Evolutionary conservation across 2,113 vertebrate species (phyloP).

Genomic region (Rattus rattus): DNA sequence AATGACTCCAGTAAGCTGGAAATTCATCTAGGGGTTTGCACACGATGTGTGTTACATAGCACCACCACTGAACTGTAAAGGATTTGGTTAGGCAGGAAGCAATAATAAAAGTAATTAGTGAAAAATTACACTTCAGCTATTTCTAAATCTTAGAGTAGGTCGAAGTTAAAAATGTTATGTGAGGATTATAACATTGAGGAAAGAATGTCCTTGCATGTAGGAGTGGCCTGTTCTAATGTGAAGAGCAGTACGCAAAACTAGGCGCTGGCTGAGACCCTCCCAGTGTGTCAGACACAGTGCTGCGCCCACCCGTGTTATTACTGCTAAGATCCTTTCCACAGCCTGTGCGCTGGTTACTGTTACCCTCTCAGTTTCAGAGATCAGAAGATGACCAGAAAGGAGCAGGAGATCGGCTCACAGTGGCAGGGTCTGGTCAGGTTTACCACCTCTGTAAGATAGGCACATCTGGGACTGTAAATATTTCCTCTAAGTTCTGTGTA

Average conservation of each 20-base stretch:
- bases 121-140: not conserved
- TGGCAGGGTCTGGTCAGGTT: no score
- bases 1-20: not conserved
- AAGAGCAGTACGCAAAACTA: not conserved
- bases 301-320: fast-evolving
- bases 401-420: fast-evolving
- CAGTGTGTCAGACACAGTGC: fast-evolving
- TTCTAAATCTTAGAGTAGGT: not conserved
- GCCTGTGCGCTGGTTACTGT: fast-evolving
- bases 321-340: not conserved
- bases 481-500: not conserved
- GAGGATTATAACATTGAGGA: not conserved
- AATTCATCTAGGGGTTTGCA: not conserved
- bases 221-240: not conserved
- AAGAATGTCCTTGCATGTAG: no score
- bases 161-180: not conserved
- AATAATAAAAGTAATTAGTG: not conserved
- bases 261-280: fast-evolving
- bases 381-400: not conserved
- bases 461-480: fast-evolving
- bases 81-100: not conserved
- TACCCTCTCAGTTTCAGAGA: not conserved
- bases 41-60: not conserved
- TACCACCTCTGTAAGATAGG: not conserved
- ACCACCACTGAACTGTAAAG: not conserved